These are phyloP conservation scores for Dichetophora obliterata DNA, from an alignment of 2,888 invertebrate species.

Conservation along the genomic window DNA sequence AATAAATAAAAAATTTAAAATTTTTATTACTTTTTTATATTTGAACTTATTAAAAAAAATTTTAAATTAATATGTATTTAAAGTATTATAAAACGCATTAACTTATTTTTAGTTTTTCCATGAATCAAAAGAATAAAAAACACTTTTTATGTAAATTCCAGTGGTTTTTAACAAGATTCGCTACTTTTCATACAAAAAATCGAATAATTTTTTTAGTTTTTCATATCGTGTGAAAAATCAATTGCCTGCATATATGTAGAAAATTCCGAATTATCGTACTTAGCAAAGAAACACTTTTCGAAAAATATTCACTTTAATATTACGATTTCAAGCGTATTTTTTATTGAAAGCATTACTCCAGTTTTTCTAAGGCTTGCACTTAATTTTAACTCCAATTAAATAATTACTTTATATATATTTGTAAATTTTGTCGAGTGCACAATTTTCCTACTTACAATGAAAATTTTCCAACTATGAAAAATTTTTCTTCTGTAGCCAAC, in stretches of 20 bases:
- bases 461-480: conserved; percentile 65
- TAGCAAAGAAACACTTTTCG: background rate
- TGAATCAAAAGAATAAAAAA: too few species aligned
- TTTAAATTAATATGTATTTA: background rate
- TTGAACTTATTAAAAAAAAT: background rate
- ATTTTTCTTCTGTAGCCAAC: conserved; percentile 48
- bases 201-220: too few species aligned
- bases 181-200: too few species aligned
- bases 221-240: too few species aligned
- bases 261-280: conserved; percentile 33
- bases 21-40: background rate
- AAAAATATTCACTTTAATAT: background rate
- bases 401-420: conserved; percentile 42
- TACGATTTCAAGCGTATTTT: background rate
- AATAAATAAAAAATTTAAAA: conserved; percentile 21
- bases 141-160: too few species aligned
- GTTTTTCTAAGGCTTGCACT: conserved; percentile 5
- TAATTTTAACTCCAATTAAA: conserved; percentile 44
- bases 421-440: conserved; percentile 51
- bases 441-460: conserved; percentile 65
- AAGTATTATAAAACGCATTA: too few species aligned
- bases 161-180: too few species aligned
- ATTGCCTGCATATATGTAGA: conserved; percentile 17
- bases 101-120: too few species aligned
- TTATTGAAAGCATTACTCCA: background rate